Base-by-base conservation (phyloP, 2,113 vertebrate genomes). In the Austrofundulus limnaeus region DNA sequence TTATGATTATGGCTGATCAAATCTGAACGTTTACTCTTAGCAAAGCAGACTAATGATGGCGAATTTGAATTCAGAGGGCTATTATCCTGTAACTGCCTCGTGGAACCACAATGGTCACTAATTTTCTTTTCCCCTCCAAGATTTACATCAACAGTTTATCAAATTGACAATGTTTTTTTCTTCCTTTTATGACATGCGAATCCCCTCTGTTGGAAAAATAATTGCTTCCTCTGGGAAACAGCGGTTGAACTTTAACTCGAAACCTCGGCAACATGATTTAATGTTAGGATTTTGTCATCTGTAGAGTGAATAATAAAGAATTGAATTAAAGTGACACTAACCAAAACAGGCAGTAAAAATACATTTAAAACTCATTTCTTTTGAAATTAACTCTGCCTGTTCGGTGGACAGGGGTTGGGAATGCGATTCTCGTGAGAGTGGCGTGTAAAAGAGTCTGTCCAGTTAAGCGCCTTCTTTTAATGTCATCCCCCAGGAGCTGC, bases 211-310 rank as follows among this genome's bases (percentile, higher is more conserved):
- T 38, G 28, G 23, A 51, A 61, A 58, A 37, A 46, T 72, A 84
- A 78, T 78, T 81, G 60, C 31, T 48, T 54, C 51, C 51, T 59
- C 75, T 25, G 66, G 63, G 63, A 75, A 65, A 60, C 54, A 52
- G 11, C 24, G 15, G 56, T 16, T 60, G 53, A 66, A 65, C 61
- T 45, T 48, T 67, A 48, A 76, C 66, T 34, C 39, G 21, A 53
- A 45, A 21, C 25, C 19, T 19, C 25, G 20, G 2, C 41, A 62
- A 59, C 25, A 24, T 46, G 25, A 62, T 17, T 51, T 34, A 43
- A 10, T 25, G 37, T 12, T 5, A 48, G 28, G 14, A 21, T 19
- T 0, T 12, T n/a, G 9, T 56, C 17, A 61, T 50, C 25, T 58
- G 54, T 24, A 17, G 13, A 45, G 34, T 7, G 54, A 62, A 59